phyloP scores from a whole-genome alignment of 1,140 invertebrate species.

The Drosophila jambulina region DNA sequence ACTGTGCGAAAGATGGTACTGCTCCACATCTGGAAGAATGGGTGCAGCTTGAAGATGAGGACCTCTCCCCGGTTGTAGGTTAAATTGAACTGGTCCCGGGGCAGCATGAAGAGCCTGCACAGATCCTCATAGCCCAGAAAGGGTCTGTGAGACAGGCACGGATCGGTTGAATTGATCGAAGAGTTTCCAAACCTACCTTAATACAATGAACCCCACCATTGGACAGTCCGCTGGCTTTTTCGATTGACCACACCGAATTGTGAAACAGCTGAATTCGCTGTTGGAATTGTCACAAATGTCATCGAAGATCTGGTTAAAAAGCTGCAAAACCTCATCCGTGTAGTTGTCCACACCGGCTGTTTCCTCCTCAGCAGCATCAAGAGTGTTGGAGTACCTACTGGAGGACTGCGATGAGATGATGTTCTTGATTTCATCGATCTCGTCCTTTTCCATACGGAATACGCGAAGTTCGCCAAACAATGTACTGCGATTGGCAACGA shows the following conservation, averaged over 20 bases:
- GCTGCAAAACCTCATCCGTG: neutral
- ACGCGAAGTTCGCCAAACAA: slow-evolving; percentile 54
- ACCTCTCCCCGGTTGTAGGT: slow-evolving; percentile 58
- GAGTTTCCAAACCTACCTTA: slow-evolving; percentile 38
- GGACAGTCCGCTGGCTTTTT: slow-evolving; percentile 23
- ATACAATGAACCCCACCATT: slow-evolving; percentile 53
- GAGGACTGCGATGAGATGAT: slow-evolving; percentile 1
- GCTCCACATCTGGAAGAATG: slow-evolving; percentile 63
- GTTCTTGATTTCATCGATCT: slow-evolving; percentile 24
- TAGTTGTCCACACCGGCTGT: neutral
- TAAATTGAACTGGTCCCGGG: slow-evolving; percentile 34
- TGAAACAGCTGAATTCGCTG: slow-evolving; percentile 44
- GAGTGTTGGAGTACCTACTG: neutral
- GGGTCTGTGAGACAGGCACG: slow-evolving; percentile 6
- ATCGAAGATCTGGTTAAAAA: slow-evolving; percentile 11
- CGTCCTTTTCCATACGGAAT: slow-evolving; percentile 18
- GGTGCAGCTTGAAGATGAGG: slow-evolving; percentile 56
- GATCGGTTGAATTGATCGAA: neutral
- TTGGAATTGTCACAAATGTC: slow-evolving; percentile 27
- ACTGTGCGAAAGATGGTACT: slow-evolving; percentile 51
- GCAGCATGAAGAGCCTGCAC: slow-evolving; percentile 48
- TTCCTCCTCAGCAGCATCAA: neutral
- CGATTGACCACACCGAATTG: slow-evolving; percentile 42
- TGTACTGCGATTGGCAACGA: slow-evolving; percentile 57
- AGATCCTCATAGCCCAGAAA: slow-evolving; percentile 45